phyloP scores from a whole-genome alignment of 23 tunicate genomes.

The Diplosoma virens region DNA sequence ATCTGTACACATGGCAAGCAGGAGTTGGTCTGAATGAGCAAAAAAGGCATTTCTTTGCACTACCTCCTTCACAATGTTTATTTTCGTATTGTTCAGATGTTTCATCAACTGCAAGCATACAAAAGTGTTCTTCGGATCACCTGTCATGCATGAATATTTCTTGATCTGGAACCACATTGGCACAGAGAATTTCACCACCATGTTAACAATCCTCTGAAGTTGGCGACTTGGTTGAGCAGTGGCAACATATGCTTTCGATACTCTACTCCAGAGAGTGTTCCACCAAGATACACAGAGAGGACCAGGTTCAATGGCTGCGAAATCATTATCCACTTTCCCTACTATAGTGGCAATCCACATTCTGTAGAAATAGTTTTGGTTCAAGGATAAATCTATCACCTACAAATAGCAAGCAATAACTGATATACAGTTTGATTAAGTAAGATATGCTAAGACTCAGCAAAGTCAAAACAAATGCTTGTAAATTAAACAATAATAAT shows the following conservation, averaged over 20 bases:
- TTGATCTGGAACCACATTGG: conserved; percentile 27
- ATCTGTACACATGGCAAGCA: conserved; percentile 18
- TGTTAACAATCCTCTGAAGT: conserved; percentile 20
- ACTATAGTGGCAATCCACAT: conserved; percentile 15
- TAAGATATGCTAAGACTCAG: not conserved
- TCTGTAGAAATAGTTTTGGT: conserved; percentile 10
- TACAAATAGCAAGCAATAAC: not conserved
- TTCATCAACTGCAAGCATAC: conserved; percentile 9
- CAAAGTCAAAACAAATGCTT: not conserved
- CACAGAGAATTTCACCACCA: conserved; percentile 11
- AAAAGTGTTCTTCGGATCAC: conserved; percentile 15
- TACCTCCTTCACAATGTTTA: conserved; percentile 13
- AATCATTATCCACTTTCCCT: conserved; percentile 1
- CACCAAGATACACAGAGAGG: conserved; percentile 15
- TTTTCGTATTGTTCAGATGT: conserved; percentile 8
- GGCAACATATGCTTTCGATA: not conserved
- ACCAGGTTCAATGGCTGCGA: conserved; percentile 31
- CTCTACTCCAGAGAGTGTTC: conserved; percentile 26
- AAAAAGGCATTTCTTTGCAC: conserved; percentile 20
- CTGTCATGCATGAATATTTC: conserved; percentile 18
- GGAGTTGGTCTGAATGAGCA: conserved; percentile 20
- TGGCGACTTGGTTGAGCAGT: conserved; percentile 21
- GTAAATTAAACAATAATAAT: conserved; percentile 2
- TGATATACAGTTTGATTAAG: not conserved
- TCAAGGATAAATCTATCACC: conserved; percentile 7